Base-by-base conservation (phyloP, 2,797 vertebrate species). In the Neostethus bicornis region DNA sequence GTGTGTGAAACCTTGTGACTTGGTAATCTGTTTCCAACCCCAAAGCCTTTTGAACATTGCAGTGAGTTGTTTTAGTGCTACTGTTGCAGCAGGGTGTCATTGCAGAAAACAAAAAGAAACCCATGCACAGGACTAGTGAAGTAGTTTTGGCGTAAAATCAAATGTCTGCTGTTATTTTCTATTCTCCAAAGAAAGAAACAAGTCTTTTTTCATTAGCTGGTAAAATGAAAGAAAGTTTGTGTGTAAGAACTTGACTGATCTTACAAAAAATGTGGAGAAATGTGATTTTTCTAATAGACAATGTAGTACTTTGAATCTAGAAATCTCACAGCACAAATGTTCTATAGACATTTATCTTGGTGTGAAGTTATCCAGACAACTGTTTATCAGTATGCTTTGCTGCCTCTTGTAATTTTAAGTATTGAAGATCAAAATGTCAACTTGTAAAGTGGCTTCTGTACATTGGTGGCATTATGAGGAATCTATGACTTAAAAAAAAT, bases 371-470 rank as follows among this genome's bases (percentile, higher is more conserved):
- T 84, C 78, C 85, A 80, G 75, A 87, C 77, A 81, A 80, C 79
- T 87, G 80, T 91, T 85, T 87, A 87, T 85, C 87, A 83, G 83
- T 90, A 80, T 70, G 79, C 83, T 89, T 89, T 73, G 75, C 83
- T 89, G 87, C 88, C 85, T 85, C 83, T 86, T 82, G 87, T 89
- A 83, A 85, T 87, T 69, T 84, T 86, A 69, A 85, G 77, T 89
- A 86, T 86, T 89, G 56, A 83, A 90, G 73, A 86, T 86, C 79
- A 86, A 85, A 83, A 78, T 83, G 85, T 88, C 84, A 86, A 79
- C 64, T n/a, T 87, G 87, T 90, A 67, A 83, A 89, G 87, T 92
- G 90, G 88, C 91, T 92, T 92, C 88, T 92, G 88, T 91, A 83
- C 77, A 78, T 65, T 85, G 82, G 82, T 90, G 85, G 89, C 85